Conservation (phyloP, 2,797 vertebrate genomes). For the Lepilemur ruficaudatus region DNA sequence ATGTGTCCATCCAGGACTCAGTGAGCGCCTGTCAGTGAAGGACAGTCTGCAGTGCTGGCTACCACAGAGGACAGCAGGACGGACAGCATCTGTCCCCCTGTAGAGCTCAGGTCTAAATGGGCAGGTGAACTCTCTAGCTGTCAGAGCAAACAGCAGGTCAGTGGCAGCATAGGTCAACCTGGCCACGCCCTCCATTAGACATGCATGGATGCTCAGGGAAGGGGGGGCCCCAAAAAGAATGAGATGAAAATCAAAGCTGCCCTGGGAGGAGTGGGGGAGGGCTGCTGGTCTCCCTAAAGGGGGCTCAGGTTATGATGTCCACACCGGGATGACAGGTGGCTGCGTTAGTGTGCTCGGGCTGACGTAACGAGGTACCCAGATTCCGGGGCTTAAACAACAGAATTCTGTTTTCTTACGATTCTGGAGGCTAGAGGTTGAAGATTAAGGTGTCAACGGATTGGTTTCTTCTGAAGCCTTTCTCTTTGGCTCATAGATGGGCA, state of each 20-base stretch:
- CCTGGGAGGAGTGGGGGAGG: accelerated
- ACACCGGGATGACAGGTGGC: background rate
- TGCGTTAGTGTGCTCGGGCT: background rate
- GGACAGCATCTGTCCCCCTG: background rate
- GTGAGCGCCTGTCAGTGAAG: background rate
- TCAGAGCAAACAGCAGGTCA: background rate
- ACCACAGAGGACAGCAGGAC: background rate
- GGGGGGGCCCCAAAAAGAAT: background rate
- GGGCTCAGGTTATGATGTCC: background rate
- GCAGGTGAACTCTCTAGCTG: background rate
- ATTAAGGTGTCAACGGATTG: background rate
- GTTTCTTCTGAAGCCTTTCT: background rate
- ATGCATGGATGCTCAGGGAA: background rate
- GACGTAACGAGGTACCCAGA: background rate
- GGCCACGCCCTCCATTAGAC: accelerated
- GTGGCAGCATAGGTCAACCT: background rate
- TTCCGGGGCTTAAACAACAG: background rate
- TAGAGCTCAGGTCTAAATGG: background rate
- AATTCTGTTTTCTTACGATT: background rate
- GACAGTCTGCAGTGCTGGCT: background rate
- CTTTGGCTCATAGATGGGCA: background rate
- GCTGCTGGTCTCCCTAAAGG: background rate
- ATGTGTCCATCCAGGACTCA: background rate
- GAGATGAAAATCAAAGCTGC: background rate
- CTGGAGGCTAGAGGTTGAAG: background rate